Evolutionary conservation across 2,113 vertebrate species (phyloP).

Genomic region (Prochilodus magdalenae): DNA sequence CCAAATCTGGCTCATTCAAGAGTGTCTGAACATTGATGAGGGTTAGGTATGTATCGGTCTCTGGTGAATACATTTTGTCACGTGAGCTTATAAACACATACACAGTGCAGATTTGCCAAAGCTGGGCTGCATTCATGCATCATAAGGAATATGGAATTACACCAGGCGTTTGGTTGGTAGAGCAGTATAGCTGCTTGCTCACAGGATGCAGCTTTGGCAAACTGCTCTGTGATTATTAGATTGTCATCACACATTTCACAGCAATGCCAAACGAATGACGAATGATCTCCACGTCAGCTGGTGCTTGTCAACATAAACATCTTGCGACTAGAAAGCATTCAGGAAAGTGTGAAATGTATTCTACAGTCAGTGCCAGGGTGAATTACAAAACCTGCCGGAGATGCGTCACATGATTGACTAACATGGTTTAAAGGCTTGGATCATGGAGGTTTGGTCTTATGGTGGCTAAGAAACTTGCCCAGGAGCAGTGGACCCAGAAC

Average conservation of each 20-base stretch:
- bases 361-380: not conserved
- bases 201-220: not conserved
- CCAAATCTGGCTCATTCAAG: too few relatives aligned
- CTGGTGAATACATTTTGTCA: too few relatives aligned
- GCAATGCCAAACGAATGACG: not conserved
- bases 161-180: too few relatives aligned
- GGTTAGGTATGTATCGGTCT: too few relatives aligned
- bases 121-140: too few relatives aligned
- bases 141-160: too few relatives aligned
- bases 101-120: too few relatives aligned
- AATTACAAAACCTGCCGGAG: conserved; percentile 2
- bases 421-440: not conserved
- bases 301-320: not conserved
- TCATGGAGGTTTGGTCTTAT: not conserved
- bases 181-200: not conserved
- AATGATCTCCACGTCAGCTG: not conserved
- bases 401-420: not conserved
- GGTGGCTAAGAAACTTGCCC: not conserved
- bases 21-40: too few relatives aligned
- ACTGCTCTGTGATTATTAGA: not conserved
- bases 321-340: not conserved
- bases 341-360: conserved; percentile 16
- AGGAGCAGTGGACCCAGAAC: not conserved
- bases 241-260: not conserved
- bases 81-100: too few relatives aligned